Conservation (phyloP, 2,888 invertebrate species). For the Agrotis exclamationis region DNA sequence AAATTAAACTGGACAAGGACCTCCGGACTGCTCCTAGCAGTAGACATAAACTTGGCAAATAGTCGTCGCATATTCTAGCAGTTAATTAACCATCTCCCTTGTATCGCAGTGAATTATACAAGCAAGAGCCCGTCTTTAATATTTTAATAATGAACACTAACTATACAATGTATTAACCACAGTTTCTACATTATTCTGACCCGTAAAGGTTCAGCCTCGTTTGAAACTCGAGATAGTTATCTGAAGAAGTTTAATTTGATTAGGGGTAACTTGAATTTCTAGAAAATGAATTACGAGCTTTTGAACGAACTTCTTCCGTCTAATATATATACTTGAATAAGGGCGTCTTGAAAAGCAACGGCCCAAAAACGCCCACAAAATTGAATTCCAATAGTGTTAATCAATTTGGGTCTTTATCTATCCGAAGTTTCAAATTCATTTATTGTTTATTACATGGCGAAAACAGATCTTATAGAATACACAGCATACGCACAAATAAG, state of each 20-base stretch:
- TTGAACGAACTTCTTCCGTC: no score
- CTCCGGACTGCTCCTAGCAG: constrained; percentile 17
- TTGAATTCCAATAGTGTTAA: no score
- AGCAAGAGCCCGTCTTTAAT: constrained; percentile 29
- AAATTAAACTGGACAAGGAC: constrained; percentile 8
- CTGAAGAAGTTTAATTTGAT: not conserved
- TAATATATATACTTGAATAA: no score
- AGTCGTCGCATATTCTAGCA: constrained; percentile 53
- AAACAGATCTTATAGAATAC: no score
- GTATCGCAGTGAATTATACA: constrained; percentile 50
- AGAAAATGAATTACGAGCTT: no score
- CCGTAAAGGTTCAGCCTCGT: not conserved
- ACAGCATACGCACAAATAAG: no score
- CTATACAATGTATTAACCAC: constrained; percentile 2
- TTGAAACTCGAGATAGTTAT: not conserved
- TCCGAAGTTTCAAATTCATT: no score
- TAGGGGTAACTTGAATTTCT: no score
- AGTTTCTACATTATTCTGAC: constrained; percentile 19
- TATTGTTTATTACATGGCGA: no score
- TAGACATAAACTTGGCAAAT: constrained; percentile 44
- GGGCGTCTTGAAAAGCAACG: no score
- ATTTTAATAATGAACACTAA: constrained; percentile 49
- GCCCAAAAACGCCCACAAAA: no score
- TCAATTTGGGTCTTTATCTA: no score
- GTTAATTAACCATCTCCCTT: constrained; percentile 52